Percentiles rank a stretch among this genome's conserved stretches.
phyloP scores from a whole-genome alignment of 2,113 vertebrate genomes.

The Halichoerus grypus region DNA sequence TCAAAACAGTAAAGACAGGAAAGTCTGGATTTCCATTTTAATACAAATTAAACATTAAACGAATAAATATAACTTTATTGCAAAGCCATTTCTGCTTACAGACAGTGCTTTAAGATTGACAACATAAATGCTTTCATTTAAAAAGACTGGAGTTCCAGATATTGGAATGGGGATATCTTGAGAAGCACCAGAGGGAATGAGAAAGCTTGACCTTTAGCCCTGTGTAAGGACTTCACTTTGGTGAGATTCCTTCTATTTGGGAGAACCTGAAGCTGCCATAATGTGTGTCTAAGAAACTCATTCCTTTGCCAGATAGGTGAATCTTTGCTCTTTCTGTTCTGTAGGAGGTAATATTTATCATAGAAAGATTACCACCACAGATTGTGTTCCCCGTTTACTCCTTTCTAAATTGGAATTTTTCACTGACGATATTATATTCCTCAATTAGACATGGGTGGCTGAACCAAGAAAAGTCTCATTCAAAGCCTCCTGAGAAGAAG shows the following conservation, averaged over 20 bases:
- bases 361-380: not conserved
- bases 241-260: not conserved
- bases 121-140: not conserved
- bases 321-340: not conserved
- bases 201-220: not conserved
- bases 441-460: not conserved
- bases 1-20: constrained; percentile 38
- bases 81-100: not conserved
- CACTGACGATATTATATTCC: not conserved
- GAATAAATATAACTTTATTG: not conserved
- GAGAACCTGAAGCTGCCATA: not conserved
- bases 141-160: not conserved
- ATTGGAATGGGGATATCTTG: not conserved
- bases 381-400: not conserved
- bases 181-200: not conserved
- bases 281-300: not conserved
- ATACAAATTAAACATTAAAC: constrained; percentile 11
- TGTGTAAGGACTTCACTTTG: not conserved
- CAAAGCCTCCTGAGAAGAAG: not conserved
- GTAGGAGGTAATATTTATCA: not conserved
- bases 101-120: not conserved
- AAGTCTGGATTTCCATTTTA: not conserved
- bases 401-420: constrained; percentile 27
- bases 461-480: not conserved
- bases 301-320: not conserved